Percentiles rank a stretch among this genome's conserved stretches.
Conservation (phyloP, 1,140 invertebrate species). For the Drosophila sulfurigaster region DNA sequence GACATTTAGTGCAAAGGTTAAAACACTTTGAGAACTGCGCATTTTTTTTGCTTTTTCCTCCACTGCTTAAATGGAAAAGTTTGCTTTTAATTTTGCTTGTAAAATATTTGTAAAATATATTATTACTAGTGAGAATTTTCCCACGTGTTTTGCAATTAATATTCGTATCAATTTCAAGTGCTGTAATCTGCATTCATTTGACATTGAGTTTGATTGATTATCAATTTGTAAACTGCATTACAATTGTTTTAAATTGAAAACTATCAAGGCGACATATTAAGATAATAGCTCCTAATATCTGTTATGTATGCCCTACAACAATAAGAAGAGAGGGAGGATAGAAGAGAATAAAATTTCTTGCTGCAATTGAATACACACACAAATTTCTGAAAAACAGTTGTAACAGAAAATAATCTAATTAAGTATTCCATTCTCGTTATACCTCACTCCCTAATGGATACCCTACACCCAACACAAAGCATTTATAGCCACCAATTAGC, state of each 20-base stretch:
- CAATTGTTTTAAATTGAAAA: not conserved
- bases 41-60: not conserved
- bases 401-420: not conserved
- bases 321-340: too few species aligned
- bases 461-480: not conserved
- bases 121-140: not conserved
- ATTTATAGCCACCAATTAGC: not conserved
- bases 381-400: not conserved
- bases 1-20: conserved; percentile 4
- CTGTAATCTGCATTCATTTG: not conserved
- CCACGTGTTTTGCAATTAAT: not conserved
- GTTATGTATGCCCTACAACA: too few species aligned
- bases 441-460: not conserved
- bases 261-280: not conserved
- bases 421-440: not conserved
- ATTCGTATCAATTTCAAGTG: not conserved
- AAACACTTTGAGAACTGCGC: not conserved
- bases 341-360: not conserved
- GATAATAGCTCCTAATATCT: too few species aligned
- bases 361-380: not conserved
- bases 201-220: not conserved
- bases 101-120: not conserved
- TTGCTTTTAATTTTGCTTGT: not conserved
- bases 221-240: not conserved
- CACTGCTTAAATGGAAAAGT: conserved; percentile 1